Base-by-base conservation (phyloP, 2,888 invertebrate species). In the Exocentrus adspersus region DNA sequence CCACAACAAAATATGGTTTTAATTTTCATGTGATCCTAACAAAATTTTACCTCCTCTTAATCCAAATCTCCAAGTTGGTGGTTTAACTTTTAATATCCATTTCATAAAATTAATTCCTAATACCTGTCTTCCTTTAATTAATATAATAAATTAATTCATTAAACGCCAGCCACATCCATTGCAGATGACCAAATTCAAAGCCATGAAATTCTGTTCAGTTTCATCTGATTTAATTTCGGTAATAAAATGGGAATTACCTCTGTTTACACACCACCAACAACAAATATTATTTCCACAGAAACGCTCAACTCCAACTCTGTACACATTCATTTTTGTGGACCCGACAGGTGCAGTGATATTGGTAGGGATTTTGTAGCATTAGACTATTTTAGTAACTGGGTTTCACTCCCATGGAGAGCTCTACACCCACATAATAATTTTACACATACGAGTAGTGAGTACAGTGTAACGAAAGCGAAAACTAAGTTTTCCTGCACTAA, bases 241-340 rank as follows among this genome's bases (percentile, higher is more conserved):
- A 41, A 42, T 54, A 21, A 54, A 54, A 54, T 28, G n/a, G 28
- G 42, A 54, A 54, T 54, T 54, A 42, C 42, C 12, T 54, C 16
- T 42, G 17, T 54, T 42, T 54, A 28, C 24, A 21, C 21, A 20
- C 5, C 16, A 5, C 41, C 20, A 46, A 41, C 21, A 52, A 37
- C 37, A 53, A 20, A 53, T 41, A 53, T 20, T 16, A 42, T 20
- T 53, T 54, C 42, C 42, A 54, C 14, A 37, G 20, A 41, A 37
- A 37, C 41, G 2, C 12, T 3, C 32, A 30, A n/a, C 6, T 32
- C 20, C 1, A 43, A 43, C 43, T 3, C n/a, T 9, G 32, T 19
- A 17, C 19, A 30, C 16, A 51, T 51, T 51, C n/a, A 51, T 51
- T 17, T 32, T 51, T 7, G 17, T 51, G 17, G 7, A 30, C 3